phyloP scores from a whole-genome alignment of 2,113 vertebrate genomes.

The Oplegnathus fasciatus region DNA sequence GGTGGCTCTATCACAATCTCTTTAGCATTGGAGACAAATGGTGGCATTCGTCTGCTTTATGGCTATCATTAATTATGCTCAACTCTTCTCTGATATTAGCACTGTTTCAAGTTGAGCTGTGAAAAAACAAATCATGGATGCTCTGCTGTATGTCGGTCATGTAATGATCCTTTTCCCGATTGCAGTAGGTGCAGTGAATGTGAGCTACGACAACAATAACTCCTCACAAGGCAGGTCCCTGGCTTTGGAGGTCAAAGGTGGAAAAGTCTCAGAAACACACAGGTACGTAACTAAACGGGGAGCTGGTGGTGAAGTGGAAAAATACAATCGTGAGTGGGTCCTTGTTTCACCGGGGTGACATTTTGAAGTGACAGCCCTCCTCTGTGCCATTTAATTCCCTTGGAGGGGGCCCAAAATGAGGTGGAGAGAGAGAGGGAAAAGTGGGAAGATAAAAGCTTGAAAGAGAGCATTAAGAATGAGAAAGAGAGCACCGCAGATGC shows the following conservation, averaged over 20 bases:
- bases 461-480: conserved; percentile 46
- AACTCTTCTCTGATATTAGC: conserved; percentile 68
- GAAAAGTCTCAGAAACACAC: conserved; percentile 13
- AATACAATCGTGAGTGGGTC: conserved; percentile 65
- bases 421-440: conserved; percentile 29
- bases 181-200: neutral
- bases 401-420: conserved; percentile 59
- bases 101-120: conserved; percentile 51
- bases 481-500: conserved; percentile 46
- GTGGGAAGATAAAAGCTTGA: conserved; percentile 21
- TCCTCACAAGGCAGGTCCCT: conserved; percentile 5
- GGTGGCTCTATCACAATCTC: conserved; percentile 58
- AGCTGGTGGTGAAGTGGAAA: conserved; percentile 58
- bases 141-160: conserved; percentile 29
- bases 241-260: conserved; percentile 48
- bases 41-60: conserved; percentile 68
- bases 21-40: conserved; percentile 72
- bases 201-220: neutral
- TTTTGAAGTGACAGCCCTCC: conserved; percentile 80
- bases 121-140: conserved; percentile 34
- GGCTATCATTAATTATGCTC: conserved; percentile 77
- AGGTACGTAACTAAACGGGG: conserved; percentile 32
- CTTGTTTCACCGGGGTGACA: conserved; percentile 78
- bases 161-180: conserved; percentile 35
- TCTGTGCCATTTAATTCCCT: conserved; percentile 72